Percentiles rank a stretch among this genome's conserved stretches.
Conservation (phyloP, 2,113 vertebrate species). For the Phyllostomus hastatus region DNA sequence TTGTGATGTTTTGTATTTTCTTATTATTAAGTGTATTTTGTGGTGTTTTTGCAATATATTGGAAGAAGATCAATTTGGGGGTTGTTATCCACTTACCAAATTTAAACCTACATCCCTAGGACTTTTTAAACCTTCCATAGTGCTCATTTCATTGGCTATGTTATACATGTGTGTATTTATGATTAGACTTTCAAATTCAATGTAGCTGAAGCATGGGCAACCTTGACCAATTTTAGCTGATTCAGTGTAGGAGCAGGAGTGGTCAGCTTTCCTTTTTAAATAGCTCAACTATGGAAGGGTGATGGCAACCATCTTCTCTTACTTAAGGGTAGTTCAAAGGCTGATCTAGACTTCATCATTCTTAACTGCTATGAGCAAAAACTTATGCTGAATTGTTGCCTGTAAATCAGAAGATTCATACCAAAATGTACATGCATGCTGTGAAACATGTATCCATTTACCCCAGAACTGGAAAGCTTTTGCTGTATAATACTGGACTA, state of each 20-base stretch:
- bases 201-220: not conserved
- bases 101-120: not conserved
- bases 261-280: not conserved
- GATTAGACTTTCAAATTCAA: not conserved
- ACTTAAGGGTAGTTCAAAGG: not conserved
- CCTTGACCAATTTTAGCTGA: not conserved
- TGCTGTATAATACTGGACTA: not conserved
- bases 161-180: not conserved
- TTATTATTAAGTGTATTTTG: not conserved
- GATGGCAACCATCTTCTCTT: not conserved
- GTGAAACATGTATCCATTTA: not conserved
- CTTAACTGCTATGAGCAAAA: not conserved
- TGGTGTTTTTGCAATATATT: not conserved
- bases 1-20: not conserved
- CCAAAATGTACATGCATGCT: no score
- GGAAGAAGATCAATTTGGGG: not conserved
- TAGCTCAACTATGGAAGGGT: not conserved
- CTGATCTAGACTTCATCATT: not conserved
- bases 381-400: not conserved
- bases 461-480: not conserved
- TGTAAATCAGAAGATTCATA: not conserved
- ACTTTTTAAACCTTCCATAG: not conserved
- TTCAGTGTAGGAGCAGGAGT: not conserved
- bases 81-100: not conserved
- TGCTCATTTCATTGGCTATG: not conserved